Percentiles rank a stretch among this genome's conserved stretches.
Evolutionary conservation across 2,113 vertebrate species (phyloP).

Genomic region (Malurus alboscapulatus): DNA sequence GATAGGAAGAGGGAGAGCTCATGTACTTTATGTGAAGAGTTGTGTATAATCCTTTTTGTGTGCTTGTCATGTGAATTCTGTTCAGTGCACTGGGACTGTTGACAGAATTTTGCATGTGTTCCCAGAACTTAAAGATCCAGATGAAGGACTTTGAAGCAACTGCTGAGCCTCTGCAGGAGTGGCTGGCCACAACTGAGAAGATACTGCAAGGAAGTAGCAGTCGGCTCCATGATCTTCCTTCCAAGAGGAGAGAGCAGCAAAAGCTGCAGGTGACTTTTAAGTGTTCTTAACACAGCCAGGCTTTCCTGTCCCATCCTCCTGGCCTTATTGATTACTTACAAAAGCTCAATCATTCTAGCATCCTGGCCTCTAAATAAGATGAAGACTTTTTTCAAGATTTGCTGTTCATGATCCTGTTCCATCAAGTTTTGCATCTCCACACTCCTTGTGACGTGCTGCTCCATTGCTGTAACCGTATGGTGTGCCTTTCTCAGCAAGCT

Average conservation of each 20-base stretch:
- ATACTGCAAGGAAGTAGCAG: conserved; percentile 85
- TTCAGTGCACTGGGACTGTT: background rate
- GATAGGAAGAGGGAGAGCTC: background rate
- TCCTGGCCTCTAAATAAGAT: background rate
- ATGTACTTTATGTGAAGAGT: background rate
- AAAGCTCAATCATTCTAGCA: background rate
- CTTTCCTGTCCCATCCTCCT: background rate
- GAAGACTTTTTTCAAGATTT: background rate
- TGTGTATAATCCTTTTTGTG: background rate
- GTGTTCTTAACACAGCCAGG: background rate
- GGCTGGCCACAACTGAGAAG: conserved; percentile 86
- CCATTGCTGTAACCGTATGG: background rate
- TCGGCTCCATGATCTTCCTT: conserved; percentile 87
- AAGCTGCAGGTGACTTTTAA: conserved; percentile 87
- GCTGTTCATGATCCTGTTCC: background rate
- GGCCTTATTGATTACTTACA: background rate
- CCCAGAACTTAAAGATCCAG: conserved; percentile 88
- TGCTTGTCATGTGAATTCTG: background rate
- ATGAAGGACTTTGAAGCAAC: conserved; percentile 94
- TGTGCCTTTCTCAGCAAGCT: background rate
- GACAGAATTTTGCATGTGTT: background rate
- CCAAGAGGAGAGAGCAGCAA: conserved; percentile 90
- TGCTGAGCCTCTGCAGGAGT: conserved; percentile 88
- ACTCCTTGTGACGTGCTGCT: background rate
- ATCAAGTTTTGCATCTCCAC: background rate